These are phyloP conservation scores for Harmothoe impar DNA, from an alignment of 2,888 invertebrate genomes.

Conservation along the genomic window DNA sequence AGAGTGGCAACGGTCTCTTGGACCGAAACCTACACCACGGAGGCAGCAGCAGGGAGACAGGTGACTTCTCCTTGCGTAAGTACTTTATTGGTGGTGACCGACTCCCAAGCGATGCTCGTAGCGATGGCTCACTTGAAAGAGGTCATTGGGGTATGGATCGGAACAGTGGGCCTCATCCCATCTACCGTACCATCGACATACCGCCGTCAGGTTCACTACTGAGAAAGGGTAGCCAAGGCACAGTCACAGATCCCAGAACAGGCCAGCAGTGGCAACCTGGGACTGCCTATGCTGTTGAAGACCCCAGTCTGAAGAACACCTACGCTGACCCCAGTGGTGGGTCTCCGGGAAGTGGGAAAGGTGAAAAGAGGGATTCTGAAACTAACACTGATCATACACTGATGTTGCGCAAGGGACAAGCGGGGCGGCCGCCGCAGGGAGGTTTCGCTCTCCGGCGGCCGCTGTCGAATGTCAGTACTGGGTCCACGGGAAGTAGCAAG, in stretches of 20 bases:
- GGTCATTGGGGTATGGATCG: slow-evolving; percentile 61
- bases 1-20: slow-evolving; percentile 64
- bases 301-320: slow-evolving; percentile 58
- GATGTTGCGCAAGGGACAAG: slow-evolving; percentile 73
- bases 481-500: slow-evolving; percentile 79
- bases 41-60: slow-evolving; percentile 62
- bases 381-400: slow-evolving; percentile 81
- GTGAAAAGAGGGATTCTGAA: slow-evolving; percentile 75
- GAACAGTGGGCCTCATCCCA: slow-evolving; percentile 57
- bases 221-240: slow-evolving; percentile 65
- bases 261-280: slow-evolving; percentile 58
- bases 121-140: slow-evolving; percentile 61
- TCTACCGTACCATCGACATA: slow-evolving; percentile 60
- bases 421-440: slow-evolving; percentile 71
- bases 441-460: slow-evolving; percentile 77
- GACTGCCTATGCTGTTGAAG: slow-evolving; percentile 69
- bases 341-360: background rate
- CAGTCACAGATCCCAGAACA: slow-evolving; percentile 25
- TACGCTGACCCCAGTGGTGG: background rate
- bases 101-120: slow-evolving; percentile 45
- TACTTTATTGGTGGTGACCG: slow-evolving; percentile 72
- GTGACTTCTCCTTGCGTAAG: slow-evolving; percentile 74
- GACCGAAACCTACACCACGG: slow-evolving; percentile 57
- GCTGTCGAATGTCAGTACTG: slow-evolving; percentile 80
- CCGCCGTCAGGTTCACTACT: slow-evolving; percentile 40